phyloP scores from a whole-genome alignment of 2,888 invertebrate genomes.

The Tipula vernalis region DNA sequence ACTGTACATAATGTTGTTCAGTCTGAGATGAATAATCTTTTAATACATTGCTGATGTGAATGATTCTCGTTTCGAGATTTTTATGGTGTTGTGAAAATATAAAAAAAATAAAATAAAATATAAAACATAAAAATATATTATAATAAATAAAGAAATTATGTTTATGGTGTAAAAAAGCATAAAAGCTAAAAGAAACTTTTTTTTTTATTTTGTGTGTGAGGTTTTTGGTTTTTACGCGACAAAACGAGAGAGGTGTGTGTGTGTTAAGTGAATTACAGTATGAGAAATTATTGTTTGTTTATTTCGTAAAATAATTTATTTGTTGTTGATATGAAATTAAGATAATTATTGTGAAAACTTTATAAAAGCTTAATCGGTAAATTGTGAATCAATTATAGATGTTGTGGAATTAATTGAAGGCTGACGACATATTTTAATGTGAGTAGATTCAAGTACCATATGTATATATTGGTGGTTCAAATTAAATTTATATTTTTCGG shows the following conservation, averaged over 20 bases:
- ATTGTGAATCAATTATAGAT: background rate
- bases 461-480: background rate
- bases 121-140: background rate
- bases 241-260: background rate
- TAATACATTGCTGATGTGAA: background rate
- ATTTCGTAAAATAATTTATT: background rate
- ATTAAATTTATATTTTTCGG: too few species aligned
- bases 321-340: background rate
- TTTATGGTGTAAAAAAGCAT: background rate
- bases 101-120: background rate
- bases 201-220: too few species aligned
- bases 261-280: background rate
- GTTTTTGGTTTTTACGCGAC: background rate
- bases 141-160: background rate
- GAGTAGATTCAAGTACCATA: background rate
- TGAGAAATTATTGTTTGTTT: background rate
- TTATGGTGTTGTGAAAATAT: background rate
- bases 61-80: background rate
- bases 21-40: background rate
- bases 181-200: background rate
- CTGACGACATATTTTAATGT: background rate
- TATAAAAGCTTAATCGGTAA: background rate
- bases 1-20: background rate
- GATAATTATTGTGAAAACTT: background rate
- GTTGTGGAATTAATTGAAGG: background rate